Evolutionary conservation across 2,113 vertebrate genomes (phyloP).

Genomic region (Leucopternis melanops): DNA sequence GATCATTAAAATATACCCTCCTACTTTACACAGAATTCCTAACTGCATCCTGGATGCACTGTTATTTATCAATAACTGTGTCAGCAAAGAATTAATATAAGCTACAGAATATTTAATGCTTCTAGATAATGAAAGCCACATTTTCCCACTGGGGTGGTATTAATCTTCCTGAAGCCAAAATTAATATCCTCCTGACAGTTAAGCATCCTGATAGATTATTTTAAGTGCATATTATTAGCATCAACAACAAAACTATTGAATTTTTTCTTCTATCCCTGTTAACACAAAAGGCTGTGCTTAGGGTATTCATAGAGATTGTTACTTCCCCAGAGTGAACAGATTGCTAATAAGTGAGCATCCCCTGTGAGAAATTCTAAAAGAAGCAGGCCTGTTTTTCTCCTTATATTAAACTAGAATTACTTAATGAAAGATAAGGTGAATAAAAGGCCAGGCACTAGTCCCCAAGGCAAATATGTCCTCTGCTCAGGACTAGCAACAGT

Average conservation of each 20-base stretch:
- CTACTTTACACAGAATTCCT: neutral
- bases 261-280: neutral
- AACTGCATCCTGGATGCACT: neutral
- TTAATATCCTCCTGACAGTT: conserved; percentile 27
- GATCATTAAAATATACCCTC: neutral
- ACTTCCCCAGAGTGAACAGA: neutral
- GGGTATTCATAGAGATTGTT: conserved; percentile 19
- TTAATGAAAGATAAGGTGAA: neutral
- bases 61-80: neutral
- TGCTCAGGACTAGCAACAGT: neutral
- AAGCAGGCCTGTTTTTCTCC: neutral
- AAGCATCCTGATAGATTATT: conserved; percentile 16
- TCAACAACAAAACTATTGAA: neutral
- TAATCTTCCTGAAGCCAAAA: conserved; percentile 39
- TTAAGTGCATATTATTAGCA: neutral
- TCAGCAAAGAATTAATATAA: neutral
- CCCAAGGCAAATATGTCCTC: neutral
- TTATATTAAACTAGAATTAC: conserved; percentile 7
- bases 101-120: neutral
- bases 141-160: conserved; percentile 1
- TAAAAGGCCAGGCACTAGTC: neutral
- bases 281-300: conserved; percentile 11
- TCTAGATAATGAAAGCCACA: neutral
- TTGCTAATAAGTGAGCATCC: neutral
- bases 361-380: neutral